Base-by-base conservation (phyloP, 2,888 invertebrate species). In the Tetheella fluctuosa region DNA sequence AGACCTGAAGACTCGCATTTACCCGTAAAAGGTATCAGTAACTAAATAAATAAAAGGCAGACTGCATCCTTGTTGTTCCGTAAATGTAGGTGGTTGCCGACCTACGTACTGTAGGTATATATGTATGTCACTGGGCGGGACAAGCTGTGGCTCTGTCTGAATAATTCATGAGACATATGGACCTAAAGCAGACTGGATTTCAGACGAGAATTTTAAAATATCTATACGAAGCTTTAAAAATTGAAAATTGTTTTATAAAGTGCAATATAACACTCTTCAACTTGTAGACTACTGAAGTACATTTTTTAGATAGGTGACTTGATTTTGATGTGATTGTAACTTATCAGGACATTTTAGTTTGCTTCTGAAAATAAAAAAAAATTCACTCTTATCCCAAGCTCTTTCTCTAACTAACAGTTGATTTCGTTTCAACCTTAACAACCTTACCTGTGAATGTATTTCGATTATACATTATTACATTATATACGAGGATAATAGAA, bases 131-230 rank as follows among this genome's bases (percentile, higher is more conserved):
- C 77, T 81, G 79, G 77, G 79, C 84, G 86, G 86, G 85, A 89
- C 88, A 89, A 85, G 86, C 88, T 83, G 82, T 83, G 79, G 83
- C 84, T 81, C 68, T 69, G 67, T 62, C 76, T 92, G 91, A 91
- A 92, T 93, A 79, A 92, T 92, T 90, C 92, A 93, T 91, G 86
- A 91, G 89, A 88, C 90, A 91, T 91, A 90, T 90, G 91, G 89
- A 90, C 91, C 89, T 88, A 91, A 90, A 89, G 91, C 89, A 90
- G 87, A 87, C 89, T 90, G 88, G 91, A 90, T 91, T 91, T 90
- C 86, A 89, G 88, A 87, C 81, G 85, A 80, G 90, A 89, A 90
- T 92, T 92, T 90, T 89, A 89, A 91, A 92, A 89, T 89, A 88
- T 86, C 86, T 87, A 86, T 88, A 85, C 83, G 77, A 74, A 76